Base-by-base conservation (phyloP, 2,797 vertebrate genomes). In the Alectoris magna region DNA sequence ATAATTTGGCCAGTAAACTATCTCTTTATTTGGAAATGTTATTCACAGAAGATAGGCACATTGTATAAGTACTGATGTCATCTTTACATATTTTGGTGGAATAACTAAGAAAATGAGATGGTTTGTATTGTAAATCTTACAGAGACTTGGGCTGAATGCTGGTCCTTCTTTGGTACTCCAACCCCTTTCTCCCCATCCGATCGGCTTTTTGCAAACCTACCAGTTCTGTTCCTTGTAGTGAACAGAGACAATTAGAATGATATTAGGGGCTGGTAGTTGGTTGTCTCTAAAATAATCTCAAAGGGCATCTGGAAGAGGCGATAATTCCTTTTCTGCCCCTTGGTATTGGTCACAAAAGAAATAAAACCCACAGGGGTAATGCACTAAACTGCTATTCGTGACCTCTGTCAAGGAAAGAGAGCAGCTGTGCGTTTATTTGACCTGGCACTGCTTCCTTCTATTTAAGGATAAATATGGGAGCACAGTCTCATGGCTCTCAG, bases 171-270 rank as follows among this genome's bases (percentile, higher is more conserved):
- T 34, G 8, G 22, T 34, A 22, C 9, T 71, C 10, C 73, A 71
- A 27, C 12, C 11, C 36, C 19, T 76, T 49, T 67, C 22, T 89
- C 41, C 23, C 5, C 17, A 21, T 46, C 11, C 13, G 22, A 17
- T 46, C 26, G 9, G 11, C 9, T 5, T 75, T 91, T 80, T 26
- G 60, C 66, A 77, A 53, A 56, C 10, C 34, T 83, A 19, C 10
- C 0, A 0, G 17, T 56, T 74, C 2, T 10, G 6, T 48, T 39
- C n/a, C 56, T 81, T 19, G 2, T 23, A 53, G 21, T 18, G 6
- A 31, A 62, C 58, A 49, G 44, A 73, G n/a, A 18, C n/a, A 49
- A 13, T 2, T 26, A 55, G 5, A 2, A 2, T 44, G 13, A 4
- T 14, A 26, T 2, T 41, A 24, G 14, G 24, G 38, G 23, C 64